Evolutionary conservation across 2,113 vertebrate genomes (phyloP).

Genomic region (Mesocricetus auratus): DNA sequence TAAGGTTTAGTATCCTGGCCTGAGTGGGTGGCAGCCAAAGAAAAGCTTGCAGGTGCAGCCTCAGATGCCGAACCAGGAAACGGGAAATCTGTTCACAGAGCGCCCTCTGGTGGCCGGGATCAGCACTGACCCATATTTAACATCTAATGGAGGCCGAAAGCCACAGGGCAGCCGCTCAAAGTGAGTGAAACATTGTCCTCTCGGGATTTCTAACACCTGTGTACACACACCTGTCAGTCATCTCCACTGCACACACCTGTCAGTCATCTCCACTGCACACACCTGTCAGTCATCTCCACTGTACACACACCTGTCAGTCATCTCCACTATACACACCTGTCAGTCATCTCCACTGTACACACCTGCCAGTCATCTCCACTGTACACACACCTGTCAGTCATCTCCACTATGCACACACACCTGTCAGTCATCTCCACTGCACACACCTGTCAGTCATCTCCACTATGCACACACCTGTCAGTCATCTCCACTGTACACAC

Average conservation of each 20-base stretch:
- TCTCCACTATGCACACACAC: not conserved
- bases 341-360: too few relatives aligned
- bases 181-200: not conserved
- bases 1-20: not conserved
- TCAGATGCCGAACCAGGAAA: not conserved
- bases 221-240: not conserved
- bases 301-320: too few relatives aligned
- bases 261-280: not conserved
- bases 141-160: not conserved
- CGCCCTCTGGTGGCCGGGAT: conserved; percentile 57
- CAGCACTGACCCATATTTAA: not conserved
- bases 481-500: too few relatives aligned
- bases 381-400: not conserved
- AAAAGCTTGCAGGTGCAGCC: not conserved
- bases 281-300: too few relatives aligned
- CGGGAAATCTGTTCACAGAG: not conserved
- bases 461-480: too few relatives aligned
- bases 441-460: too few relatives aligned
- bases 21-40: not conserved
- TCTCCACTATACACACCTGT: too few relatives aligned
- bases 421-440: not conserved
- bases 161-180: not conserved
- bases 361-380: too few relatives aligned
- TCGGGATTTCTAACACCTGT: not conserved
- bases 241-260: not conserved